Base-by-base conservation (phyloP, 2,113 vertebrate species). In the Perca schrenkii region DNA sequence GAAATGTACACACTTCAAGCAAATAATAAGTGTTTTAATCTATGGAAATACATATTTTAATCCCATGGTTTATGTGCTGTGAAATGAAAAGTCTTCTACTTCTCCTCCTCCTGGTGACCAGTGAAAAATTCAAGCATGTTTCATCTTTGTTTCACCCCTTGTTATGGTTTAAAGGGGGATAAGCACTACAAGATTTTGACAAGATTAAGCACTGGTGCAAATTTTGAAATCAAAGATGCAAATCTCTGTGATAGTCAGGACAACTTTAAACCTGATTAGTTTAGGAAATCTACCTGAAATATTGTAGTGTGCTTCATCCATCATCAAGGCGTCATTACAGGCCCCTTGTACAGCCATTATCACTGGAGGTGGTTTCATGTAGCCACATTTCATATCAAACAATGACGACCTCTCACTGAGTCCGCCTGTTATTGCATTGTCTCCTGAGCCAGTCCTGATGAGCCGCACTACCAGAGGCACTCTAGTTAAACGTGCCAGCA, bases 361-460 rank as follows among this genome's bases (percentile, higher is more conserved):
- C 70, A n/a, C 47, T 52, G 71, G 47, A 36, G 70, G 74, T 60
- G 67, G 74, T 58, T 69, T 60, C 74, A 77, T 68, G 83, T 54
- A 77, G 74, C 63, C 60, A 22, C 77, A 66, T 84, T 52, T 83
- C 22, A 80, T 57, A 17, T 75, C 34, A 70, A 84, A 79, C 40
- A 40, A 82, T 47, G 43, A 52, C 6, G 2, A 71, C 22, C 53
- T 63, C 53, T 53, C 17, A 56, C 8, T 10, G 70, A 75, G 70
- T 57, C 60, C 74, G 43, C 71, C 74, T 87, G 77, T 91, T 91
- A 92, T 91, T 91, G 86, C 89, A 91, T 91, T 86, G 86, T 82
- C 69, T 79, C 49, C 10, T 53, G 61, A 70, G 7, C 14, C 60
- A 64, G 65, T 52, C 53, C 36, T 79, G 77, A 85, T 79, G 70